A percentile compares a stretch with the other conserved stretches of the same genome.
These are phyloP conservation scores for Callipepla squamata DNA, from an alignment of 2,113 vertebrate genomes.

Conservation along the genomic window DNA sequence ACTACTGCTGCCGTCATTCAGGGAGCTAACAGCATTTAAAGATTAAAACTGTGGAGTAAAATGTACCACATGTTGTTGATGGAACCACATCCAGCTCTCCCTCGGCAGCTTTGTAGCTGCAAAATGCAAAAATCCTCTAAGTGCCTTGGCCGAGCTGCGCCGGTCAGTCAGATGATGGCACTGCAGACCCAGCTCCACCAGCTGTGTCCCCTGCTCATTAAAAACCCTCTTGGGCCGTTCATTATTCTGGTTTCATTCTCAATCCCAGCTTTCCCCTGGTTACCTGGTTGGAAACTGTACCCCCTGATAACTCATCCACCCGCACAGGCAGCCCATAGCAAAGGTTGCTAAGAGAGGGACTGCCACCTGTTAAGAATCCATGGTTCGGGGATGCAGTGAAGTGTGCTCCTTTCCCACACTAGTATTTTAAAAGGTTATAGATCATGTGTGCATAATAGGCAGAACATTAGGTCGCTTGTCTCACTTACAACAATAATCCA, in stretches of 20 bases:
- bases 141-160: not conserved
- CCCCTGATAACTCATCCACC: conserved; percentile 82
- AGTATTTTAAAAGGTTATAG: conserved; percentile 89
- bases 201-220: conserved; percentile 33
- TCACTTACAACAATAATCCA: conserved; percentile 90
- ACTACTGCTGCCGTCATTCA: conserved; percentile 37
- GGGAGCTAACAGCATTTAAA: conserved; percentile 45
- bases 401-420: conserved; percentile 89
- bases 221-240: conserved; percentile 43
- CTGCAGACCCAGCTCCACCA: conserved; percentile 23
- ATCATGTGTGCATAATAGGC: conserved; percentile 88
- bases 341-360: conserved; percentile 88
- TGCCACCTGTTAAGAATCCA: conserved; percentile 87
- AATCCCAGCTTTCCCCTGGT: conserved; percentile 74
- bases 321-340: conserved; percentile 70
- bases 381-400: conserved; percentile 77
- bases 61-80: conserved; percentile 32
- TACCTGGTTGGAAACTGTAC: conserved; percentile 85
- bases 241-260: conserved; percentile 79
- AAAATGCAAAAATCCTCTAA: rapidly evolving
- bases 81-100: conserved; percentile 5
- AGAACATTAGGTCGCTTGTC: conserved; percentile 89
- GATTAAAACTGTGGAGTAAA: conserved; percentile 48
- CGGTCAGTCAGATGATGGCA: conserved; percentile 67
- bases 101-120: not conserved